These are phyloP conservation scores for Hyperopisus bebe DNA, from an alignment of 2,113 vertebrate species.

Conservation along the genomic window DNA sequence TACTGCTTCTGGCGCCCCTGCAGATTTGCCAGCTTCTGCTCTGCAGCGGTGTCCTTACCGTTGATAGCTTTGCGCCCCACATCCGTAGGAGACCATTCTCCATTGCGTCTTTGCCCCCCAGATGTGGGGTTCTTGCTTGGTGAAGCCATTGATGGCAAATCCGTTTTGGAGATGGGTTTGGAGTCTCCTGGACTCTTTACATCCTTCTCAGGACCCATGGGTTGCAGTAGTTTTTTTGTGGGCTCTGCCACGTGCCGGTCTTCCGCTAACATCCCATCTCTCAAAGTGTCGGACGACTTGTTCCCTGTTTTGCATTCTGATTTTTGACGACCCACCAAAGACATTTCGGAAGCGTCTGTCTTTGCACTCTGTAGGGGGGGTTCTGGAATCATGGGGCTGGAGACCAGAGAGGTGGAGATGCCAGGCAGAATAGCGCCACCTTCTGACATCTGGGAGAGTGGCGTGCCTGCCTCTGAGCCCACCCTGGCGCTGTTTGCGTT, in stretches of 20 bases:
- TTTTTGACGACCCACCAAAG: not conserved
- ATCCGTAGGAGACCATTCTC: slow-evolving; percentile 30
- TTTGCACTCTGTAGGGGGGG: slow-evolving; percentile 10
- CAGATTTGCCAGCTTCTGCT: slow-evolving; percentile 53
- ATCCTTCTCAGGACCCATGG: slow-evolving; percentile 26
- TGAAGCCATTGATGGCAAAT: slow-evolving; percentile 32
- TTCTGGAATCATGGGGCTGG: not conserved
- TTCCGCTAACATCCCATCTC: not conserved
- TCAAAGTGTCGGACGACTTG: slow-evolving; percentile 21
- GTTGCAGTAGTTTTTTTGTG: slow-evolving; percentile 33
- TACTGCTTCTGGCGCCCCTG: slow-evolving; percentile 39
- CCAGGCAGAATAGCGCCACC: slow-evolving; percentile 30
- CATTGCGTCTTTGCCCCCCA: slow-evolving; percentile 35
- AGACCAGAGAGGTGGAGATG: slow-evolving; percentile 23
- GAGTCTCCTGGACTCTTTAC: slow-evolving; percentile 24
- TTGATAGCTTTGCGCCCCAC: slow-evolving; percentile 38
- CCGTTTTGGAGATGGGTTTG: slow-evolving; percentile 38
- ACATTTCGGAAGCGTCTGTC: not conserved
- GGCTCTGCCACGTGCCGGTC: slow-evolving; percentile 22
- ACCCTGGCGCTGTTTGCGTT: slow-evolving; percentile 12
- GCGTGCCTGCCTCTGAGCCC: slow-evolving; percentile 22
- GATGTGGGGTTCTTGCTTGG: slow-evolving; percentile 22
- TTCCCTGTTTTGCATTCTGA: slow-evolving; percentile 22
- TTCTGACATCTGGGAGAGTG: slow-evolving; percentile 30
- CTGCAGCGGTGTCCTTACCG: slow-evolving; percentile 27